Conservation (phyloP, 2,113 vertebrate genomes). For the Sphyrna mokarran region DNA sequence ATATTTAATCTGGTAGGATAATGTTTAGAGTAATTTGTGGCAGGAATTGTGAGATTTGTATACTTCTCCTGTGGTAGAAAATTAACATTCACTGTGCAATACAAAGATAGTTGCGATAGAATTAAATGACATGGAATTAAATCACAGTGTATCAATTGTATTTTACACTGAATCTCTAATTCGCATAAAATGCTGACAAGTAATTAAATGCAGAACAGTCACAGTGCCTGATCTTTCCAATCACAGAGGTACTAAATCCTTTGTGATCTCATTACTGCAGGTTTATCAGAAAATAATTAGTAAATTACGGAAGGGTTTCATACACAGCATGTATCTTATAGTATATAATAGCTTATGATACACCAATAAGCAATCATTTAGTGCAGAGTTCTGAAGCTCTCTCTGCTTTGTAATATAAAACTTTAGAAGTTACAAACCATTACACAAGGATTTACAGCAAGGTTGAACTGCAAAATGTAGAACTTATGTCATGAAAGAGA, state of each 20-base stretch:
- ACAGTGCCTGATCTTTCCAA: background rate
- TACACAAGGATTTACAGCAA: background rate
- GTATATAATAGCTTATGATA: background rate
- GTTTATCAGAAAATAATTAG: constrained; percentile 3
- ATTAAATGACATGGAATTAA: background rate
- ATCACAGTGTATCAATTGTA: background rate
- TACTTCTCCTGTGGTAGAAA: background rate
- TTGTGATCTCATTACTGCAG: constrained; percentile 3
- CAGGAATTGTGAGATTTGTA: background rate
- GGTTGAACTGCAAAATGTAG: background rate
- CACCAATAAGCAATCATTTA: background rate
- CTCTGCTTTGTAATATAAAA: background rate
- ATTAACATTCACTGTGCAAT: background rate
- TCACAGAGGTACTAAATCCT: background rate
- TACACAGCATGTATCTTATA: background rate
- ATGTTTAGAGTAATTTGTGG: background rate
- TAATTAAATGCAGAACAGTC: constrained; percentile 21
- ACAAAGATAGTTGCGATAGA: background rate
- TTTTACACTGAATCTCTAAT: background rate
- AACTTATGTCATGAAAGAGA: background rate
- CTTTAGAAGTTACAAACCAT: background rate
- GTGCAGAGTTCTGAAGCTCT: background rate
- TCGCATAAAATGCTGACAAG: background rate
- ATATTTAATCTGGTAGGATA: background rate
- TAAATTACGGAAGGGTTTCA: background rate